A percentile compares a stretch with the other conserved stretches of the same genome.
Conservation (phyloP, 2,888 invertebrate species). For the Athetis lepigone region DNA sequence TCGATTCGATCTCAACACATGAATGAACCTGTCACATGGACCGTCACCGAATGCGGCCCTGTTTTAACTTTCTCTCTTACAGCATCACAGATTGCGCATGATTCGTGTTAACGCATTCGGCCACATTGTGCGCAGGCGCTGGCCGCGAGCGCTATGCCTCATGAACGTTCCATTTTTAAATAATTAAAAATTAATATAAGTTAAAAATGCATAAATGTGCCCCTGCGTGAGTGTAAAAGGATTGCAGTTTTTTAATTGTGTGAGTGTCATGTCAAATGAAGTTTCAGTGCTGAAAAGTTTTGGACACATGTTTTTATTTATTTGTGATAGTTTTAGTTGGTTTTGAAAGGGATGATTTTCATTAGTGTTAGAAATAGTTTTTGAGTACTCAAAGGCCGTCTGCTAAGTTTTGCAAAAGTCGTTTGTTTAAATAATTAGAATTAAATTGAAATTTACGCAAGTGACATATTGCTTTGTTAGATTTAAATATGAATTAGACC, state of each 20-base stretch:
- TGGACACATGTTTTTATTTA: slow-evolving; percentile 25
- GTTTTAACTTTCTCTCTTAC: slow-evolving; percentile 87
- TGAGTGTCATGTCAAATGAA: slow-evolving; percentile 42
- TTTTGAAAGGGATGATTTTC: slow-evolving; percentile 12
- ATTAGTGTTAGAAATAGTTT: slow-evolving; percentile 18
- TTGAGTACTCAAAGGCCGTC: slow-evolving; percentile 1
- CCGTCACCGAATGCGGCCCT: slow-evolving; percentile 71
- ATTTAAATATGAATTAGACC: not conserved
- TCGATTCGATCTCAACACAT: slow-evolving; percentile 28
- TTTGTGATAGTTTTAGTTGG: slow-evolving; percentile 18
- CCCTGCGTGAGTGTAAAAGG: slow-evolving; percentile 65
- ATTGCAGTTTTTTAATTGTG: slow-evolving; percentile 61
- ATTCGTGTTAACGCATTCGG: slow-evolving; percentile 78
- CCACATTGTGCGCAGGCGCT: slow-evolving; percentile 73
- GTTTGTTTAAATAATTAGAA: slow-evolving; percentile 16
- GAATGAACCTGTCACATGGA: slow-evolving; percentile 58
- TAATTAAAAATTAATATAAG: slow-evolving; percentile 18
- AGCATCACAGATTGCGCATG: slow-evolving; percentile 82
- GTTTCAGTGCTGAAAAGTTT: slow-evolving; percentile 36
- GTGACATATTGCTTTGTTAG: not conserved
- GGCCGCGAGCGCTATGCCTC: slow-evolving; percentile 67
- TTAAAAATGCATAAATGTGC: slow-evolving; percentile 67
- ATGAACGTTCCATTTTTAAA: slow-evolving; percentile 59
- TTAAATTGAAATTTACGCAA: not conserved
- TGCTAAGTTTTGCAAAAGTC: slow-evolving; percentile 14